Evolutionary conservation across 1,140 invertebrate species (phyloP).

Genomic region (Asbolus verrucosus): DNA sequence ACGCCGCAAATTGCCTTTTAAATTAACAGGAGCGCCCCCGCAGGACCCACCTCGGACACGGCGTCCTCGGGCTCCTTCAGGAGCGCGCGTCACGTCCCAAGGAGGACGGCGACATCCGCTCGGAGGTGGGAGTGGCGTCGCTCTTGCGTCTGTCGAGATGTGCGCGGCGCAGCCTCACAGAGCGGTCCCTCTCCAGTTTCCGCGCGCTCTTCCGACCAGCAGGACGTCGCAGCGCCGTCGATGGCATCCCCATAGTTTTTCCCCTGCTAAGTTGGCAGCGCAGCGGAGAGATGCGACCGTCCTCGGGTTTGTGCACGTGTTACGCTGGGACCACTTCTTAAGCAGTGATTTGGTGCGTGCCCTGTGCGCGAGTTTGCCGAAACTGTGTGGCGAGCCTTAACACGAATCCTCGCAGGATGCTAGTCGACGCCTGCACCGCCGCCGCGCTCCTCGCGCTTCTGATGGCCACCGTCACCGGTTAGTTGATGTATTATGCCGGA

Average conservation of each 20-base stretch:
- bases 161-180: slow-evolving; percentile 53
- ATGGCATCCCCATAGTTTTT: background rate
- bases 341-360: too few species aligned
- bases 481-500: slow-evolving; percentile 10
- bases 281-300: too few species aligned
- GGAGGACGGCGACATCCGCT: slow-evolving; percentile 44
- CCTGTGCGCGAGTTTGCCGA: too few species aligned
- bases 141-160: slow-evolving; percentile 51
- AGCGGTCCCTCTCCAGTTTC: slow-evolving; percentile 52
- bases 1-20: slow-evolving; percentile 5
- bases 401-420: slow-evolving; percentile 20
- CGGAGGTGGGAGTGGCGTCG: slow-evolving; percentile 53
- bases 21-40: slow-evolving; percentile 4
- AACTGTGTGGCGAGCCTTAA: slow-evolving; percentile 18
- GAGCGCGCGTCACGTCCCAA: slow-evolving; percentile 51
- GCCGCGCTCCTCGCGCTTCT: too few species aligned
- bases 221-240: slow-evolving; percentile 39
- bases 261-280: too few species aligned
- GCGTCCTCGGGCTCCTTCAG: slow-evolving; percentile 3
- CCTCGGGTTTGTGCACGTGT: too few species aligned
- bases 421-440: too few species aligned
- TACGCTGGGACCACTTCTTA: too few species aligned
- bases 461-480: slow-evolving; percentile 33
- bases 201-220: slow-evolving; percentile 54
- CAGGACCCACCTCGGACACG: background rate